phyloP scores from a whole-genome alignment of 2,888 invertebrate genomes.

The Drosophila rubida region DNA sequence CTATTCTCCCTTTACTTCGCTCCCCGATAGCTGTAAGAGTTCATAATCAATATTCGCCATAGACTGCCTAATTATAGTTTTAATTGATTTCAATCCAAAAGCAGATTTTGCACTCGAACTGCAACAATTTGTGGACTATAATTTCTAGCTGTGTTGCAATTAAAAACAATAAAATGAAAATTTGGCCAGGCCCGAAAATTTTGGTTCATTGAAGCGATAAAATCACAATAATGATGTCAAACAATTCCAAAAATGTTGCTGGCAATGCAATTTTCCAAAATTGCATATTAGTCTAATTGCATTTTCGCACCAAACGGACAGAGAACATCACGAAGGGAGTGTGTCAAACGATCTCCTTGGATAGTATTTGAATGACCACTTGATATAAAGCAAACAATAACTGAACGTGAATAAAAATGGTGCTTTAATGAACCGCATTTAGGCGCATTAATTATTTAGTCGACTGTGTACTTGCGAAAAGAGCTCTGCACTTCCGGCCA shows the following conservation, averaged over 20 bases:
- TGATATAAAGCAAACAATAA: no score
- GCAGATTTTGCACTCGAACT: conserved; percentile 42
- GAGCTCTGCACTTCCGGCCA: conserved; percentile 22
- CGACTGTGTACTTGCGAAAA: conserved; percentile 7
- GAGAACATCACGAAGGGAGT: neutral
- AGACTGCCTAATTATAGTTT: conserved; percentile 63
- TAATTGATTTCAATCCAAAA: conserved; percentile 61
- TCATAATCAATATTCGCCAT: conserved; percentile 49
- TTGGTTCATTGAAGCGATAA: conserved; percentile 39
- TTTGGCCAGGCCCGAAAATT: conserved; percentile 24
- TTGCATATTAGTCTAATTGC: neutral
- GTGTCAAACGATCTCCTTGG: neutral
- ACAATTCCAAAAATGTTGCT: conserved; percentile 23
- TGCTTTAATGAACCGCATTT: conserved; percentile 20
- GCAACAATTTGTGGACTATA: conserved; percentile 6
- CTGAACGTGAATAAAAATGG: neutral
- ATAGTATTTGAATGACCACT: neutral
- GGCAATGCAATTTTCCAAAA: conserved; percentile 21
- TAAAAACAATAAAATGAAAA: conserved; percentile 44
- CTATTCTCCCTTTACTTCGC: neutral
- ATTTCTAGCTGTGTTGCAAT: conserved; percentile 30
- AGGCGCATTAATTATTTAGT: conserved; percentile 43
- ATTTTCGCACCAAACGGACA: conserved; percentile 1
- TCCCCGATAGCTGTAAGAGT: no score
- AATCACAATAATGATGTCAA: conserved; percentile 33